Evolutionary conservation across 1,140 invertebrate genomes (phyloP), one percentile per base, ranked within the genome.

Genomic region (Anadara kagoshimensis): DNA sequence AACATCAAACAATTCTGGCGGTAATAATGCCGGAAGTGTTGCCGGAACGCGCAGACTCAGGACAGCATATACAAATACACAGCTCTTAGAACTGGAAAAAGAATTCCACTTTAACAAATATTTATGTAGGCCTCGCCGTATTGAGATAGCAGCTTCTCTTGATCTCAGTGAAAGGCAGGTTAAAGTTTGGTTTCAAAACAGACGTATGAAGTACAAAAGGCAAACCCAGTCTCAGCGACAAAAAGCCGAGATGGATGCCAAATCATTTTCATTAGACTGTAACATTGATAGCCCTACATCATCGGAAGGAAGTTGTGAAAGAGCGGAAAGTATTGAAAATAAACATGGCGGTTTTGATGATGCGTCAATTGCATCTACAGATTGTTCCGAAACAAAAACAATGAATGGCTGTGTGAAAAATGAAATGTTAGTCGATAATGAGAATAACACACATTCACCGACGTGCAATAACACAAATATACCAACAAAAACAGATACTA

Each of bases 21-120:
- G 62, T 29, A 36, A 45, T 12, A 49, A 29, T 11, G 51, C 11
- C 24, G 62, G 62, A 1, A 24, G 7, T 14, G 62, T 26, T 47
- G 79, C 78, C n/a, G 78, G 76, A 26, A 79, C 85, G 12, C 92
- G 90, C 73, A 84, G 93, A 53, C 90, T 92, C 26, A 92, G 97
- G 41, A 99, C 97, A 0, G 99, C 99, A 87, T 99, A 99, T 91
- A 98, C 97, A 63, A 99, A 98, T 87, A 98, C 99, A 85, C 98
- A 99, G 87, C 93, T 99, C 44, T 98, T 98, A 3, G 98, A 99
- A 89, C 91, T 99, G 78, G 98, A 99, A 87, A 99, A 98, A 90
- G 97, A 96, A 83, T 97, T 96, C 85, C 92, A 93, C 69, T 91
- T 92, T 73, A 94, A 93, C 77, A 92, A 93, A 41, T 97, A 97